These are phyloP conservation scores for Heliconius sara DNA, from an alignment of 2,888 invertebrate genomes.

Conservation along the genomic window DNA sequence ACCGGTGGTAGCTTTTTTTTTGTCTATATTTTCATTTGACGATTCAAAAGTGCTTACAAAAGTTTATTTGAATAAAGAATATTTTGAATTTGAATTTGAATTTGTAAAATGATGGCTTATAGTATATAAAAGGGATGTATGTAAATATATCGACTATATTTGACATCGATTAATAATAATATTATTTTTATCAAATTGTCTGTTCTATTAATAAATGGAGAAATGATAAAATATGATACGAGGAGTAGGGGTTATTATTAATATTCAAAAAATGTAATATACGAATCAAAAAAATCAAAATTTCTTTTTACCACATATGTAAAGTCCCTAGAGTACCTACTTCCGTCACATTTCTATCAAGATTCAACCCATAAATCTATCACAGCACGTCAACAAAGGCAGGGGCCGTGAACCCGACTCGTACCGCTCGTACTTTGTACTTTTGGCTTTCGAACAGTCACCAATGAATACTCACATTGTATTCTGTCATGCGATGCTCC, in stretches of 20 bases:
- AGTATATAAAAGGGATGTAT: not conserved
- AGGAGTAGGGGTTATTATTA: not conserved
- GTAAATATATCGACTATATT: not conserved
- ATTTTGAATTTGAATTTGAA: too few relatives aligned
- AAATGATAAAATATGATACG: not conserved
- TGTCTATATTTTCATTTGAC: too few relatives aligned
- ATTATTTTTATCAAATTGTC: not conserved
- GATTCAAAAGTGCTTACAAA: too few relatives aligned
- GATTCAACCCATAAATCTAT: conserved; percentile 60
- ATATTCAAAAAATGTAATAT: not conserved
- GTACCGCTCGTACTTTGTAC: conserved; percentile 61
- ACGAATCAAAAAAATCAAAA: not conserved
- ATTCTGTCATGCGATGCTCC: conserved; percentile 66
- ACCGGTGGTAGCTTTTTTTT: too few relatives aligned
- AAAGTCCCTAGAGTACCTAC: not conserved
- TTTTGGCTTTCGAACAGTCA: conserved; percentile 69
- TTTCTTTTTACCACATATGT: not conserved
- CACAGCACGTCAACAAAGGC: conserved; percentile 54
- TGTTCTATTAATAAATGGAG: not conserved
- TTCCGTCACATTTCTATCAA: conserved; percentile 49
- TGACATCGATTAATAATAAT: not conserved
- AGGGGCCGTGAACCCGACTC: conserved; percentile 58
- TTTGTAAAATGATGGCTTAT: not conserved
- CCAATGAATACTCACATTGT: conserved; percentile 62
- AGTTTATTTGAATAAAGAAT: too few relatives aligned